Evolutionary conservation across 92 coral and sea anemone species (phyloP), one percentile per base, ranked within the genome.

Genomic region (Heteractis magnifica): DNA sequence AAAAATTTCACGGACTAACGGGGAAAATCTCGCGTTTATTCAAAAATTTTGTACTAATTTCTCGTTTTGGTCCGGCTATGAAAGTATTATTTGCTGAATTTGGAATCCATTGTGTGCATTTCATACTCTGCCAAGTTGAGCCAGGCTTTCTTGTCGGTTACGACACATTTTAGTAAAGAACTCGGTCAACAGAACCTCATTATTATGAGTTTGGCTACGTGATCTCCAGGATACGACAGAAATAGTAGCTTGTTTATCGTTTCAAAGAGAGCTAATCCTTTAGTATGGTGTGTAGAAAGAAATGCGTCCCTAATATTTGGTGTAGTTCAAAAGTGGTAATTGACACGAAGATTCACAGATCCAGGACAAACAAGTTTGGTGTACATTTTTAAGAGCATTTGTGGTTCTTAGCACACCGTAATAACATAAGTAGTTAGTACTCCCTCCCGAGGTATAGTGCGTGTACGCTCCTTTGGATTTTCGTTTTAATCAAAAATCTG

Each of bases 101-200:
- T 21, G 73, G 5, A 68, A 68, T 68, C 73, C 26, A n/a, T 68
- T 68, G 73, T 26, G 49, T 20, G 73, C 49, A 23, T 68, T 68
- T 68, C 71, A 49, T 15, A 62, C 34, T 65, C 59, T 65, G 52
- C 10, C 75, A 65, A 65, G 60, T 79, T 41, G 55, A 68, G 23
- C 51, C 79, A 52, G 55, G 82, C 13, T 26, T 68, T 79, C 62
- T 6, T 79, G 56, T 79, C 52, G 19, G 52, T 56, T 53, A 23
- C 18, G 51, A 44, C 83, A 48, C 84, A 70, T 81, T 70, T 81
- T 68, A 44, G 65, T 52, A 21, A 18, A 81, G 41, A 79, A 34
- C 21, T 81, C 76, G 77, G 77, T 81, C 84, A 81, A 81, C 20
- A 81, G 20, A 81, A 86, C 78, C 73, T 50, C 79, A 79, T 58